phyloP scores from a whole-genome alignment of 2,888 invertebrate genomes.

The Encarsia formosa region DNA sequence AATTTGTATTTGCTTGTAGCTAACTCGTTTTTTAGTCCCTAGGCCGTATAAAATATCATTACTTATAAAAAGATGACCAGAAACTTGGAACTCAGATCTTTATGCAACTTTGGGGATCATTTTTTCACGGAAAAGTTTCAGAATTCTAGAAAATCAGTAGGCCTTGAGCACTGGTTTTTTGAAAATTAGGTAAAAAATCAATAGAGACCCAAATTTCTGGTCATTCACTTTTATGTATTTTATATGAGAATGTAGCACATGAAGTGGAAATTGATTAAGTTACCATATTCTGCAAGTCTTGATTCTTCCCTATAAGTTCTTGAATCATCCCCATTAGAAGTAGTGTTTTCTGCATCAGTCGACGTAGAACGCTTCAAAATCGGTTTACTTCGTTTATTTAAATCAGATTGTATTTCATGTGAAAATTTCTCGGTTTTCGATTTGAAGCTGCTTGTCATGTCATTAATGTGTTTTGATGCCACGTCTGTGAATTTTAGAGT shows the following conservation, averaged over 20 bases:
- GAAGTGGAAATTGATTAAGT: too few species aligned
- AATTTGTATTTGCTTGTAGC: too few species aligned
- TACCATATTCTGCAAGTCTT: slow-evolving; percentile 69
- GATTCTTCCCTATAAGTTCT: slow-evolving; percentile 69
- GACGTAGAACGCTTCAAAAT: slow-evolving; percentile 52
- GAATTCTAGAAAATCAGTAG: too few species aligned
- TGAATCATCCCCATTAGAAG: slow-evolving; percentile 54
- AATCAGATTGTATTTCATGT: slow-evolving; percentile 62
- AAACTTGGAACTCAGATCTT: too few species aligned
- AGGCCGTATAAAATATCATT: too few species aligned
- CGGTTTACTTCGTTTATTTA: slow-evolving; percentile 52
- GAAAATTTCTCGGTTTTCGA: slow-evolving; percentile 67
- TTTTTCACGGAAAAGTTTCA: too few species aligned
- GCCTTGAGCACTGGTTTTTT: too few species aligned
- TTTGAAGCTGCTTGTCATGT: slow-evolving; percentile 66
- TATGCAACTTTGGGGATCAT: too few species aligned
- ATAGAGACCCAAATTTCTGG: neutral
- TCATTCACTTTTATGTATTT: too few species aligned
- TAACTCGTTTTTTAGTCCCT: too few species aligned
- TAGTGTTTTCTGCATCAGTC: slow-evolving; percentile 44
- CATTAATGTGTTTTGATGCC: slow-evolving; percentile 62
- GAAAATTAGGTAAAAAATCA: neutral
- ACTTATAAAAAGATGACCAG: too few species aligned
- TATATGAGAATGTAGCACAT: too few species aligned
- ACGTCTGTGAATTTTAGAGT: slow-evolving; percentile 50